These are phyloP conservation scores for Scelioninae gen. 2 DNA, from an alignment of 2,888 invertebrate genomes.

Conservation along the genomic window DNA sequence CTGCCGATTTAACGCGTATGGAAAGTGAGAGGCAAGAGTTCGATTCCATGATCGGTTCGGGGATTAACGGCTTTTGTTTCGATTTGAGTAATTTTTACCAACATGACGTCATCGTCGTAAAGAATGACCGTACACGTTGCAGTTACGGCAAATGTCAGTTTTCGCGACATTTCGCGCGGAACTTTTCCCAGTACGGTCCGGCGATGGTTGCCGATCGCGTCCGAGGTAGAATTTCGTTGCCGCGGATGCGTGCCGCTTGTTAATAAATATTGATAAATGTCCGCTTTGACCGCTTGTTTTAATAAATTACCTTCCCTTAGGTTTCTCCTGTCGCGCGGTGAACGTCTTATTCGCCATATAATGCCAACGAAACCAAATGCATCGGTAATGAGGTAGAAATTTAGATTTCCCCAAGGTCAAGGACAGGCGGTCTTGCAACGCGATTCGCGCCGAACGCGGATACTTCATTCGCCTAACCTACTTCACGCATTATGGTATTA, in stretches of 20 bases:
- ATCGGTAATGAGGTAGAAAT: slow-evolving; percentile 52
- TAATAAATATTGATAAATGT: slow-evolving; percentile 25
- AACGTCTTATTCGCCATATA: slow-evolving; percentile 21
- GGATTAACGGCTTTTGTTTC: no score
- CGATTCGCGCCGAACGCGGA: slow-evolving; percentile 26
- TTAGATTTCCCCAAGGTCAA: slow-evolving; percentile 49
- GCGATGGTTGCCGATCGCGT: no score
- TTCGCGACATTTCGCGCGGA: no score
- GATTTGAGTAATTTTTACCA: no score
- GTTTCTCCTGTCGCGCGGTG: slow-evolving; percentile 25
- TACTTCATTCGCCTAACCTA: slow-evolving; percentile 21
- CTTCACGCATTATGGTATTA: slow-evolving; percentile 14
- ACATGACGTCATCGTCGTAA: no score
- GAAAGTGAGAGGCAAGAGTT: no score
- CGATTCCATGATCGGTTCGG: no score
- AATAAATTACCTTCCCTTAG: slow-evolving; percentile 36
- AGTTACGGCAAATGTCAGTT: no score
- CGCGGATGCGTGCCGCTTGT: background rate
- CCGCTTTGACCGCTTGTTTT: slow-evolving; percentile 6
- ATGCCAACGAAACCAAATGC: slow-evolving; percentile 33
- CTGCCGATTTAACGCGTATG: no score
- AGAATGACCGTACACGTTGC: no score
- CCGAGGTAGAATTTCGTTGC: slow-evolving; percentile 13
- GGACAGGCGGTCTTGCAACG: slow-evolving; percentile 30
- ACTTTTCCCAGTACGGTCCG: no score